Conservation (phyloP, 1,140 invertebrate genomes). For the Lithobius niger region DNA sequence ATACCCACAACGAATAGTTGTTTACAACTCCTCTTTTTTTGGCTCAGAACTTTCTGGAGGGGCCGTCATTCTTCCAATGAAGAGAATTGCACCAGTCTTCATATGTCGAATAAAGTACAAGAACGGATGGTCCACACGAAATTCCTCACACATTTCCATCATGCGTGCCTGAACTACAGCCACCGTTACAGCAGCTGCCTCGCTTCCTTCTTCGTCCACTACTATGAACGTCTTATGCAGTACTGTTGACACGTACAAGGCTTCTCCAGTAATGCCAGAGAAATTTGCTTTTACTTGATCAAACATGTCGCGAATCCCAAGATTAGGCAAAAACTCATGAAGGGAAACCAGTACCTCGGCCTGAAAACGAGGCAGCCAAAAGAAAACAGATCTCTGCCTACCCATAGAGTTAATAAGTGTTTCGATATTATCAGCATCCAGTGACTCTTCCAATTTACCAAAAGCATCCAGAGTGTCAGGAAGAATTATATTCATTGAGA, state of each 20-base stretch:
- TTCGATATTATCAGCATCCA: conserved; percentile 17
- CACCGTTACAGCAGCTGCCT: too few relatives aligned
- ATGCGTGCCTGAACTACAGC: too few relatives aligned
- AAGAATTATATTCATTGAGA: conserved; percentile 29
- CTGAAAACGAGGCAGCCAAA: conserved; percentile 59
- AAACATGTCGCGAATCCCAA: conserved; percentile 58
- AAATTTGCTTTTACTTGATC: conserved; percentile 41
- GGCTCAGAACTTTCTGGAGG: too few relatives aligned
- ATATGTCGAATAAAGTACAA: too few relatives aligned
- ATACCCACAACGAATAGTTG: too few relatives aligned
- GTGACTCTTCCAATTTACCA: neutral
- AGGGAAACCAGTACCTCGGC: conserved; percentile 51
- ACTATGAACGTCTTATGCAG: conserved; percentile 66
- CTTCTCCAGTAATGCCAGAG: conserved; percentile 38
- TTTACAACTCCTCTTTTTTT: too few relatives aligned
- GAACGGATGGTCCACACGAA: too few relatives aligned
- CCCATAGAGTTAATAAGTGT: conserved; percentile 37
- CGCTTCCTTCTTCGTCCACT: conserved; percentile 69
- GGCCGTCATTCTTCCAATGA: too few relatives aligned
- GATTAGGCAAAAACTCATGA: conserved; percentile 42
- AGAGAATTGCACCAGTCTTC: too few relatives aligned
- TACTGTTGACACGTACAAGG: conserved; percentile 43
- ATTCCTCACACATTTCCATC: too few relatives aligned
- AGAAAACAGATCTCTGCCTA: conserved; percentile 35
- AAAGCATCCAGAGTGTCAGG: conserved; percentile 18